These are phyloP conservation scores for Urophycis tenuis DNA, from an alignment of 2,797 vertebrate genomes.

Conservation along the genomic window DNA sequence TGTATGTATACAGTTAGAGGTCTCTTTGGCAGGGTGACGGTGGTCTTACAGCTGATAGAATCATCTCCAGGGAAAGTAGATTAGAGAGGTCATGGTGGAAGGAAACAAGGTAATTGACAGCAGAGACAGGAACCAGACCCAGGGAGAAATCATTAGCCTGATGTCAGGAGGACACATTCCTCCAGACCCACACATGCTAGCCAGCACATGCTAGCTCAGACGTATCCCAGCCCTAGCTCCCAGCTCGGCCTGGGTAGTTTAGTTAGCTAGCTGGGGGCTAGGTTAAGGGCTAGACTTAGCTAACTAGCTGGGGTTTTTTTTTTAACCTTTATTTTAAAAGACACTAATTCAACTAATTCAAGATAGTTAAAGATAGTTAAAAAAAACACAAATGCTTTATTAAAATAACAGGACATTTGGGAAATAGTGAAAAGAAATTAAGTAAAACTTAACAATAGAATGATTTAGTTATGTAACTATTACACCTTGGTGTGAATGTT, in stretches of 20 bases:
- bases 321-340: too few relatives aligned
- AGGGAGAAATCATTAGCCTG: conserved; percentile 74
- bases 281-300: too few relatives aligned
- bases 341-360: too few relatives aligned
- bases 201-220: background rate
- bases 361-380: background rate
- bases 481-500: background rate
- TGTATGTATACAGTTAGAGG: background rate
- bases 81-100: conserved; percentile 86
- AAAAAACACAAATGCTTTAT: too few relatives aligned
- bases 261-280: too few relatives aligned
- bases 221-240: background rate
- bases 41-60: background rate
- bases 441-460: background rate
- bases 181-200: conserved; percentile 32
- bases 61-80: conserved; percentile 81
- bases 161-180: conserved; percentile 21
- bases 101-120: conserved; percentile 83
- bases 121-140: conserved; percentile 88
- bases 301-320: too few relatives aligned
- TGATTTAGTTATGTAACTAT: background rate
- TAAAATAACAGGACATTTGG: too few relatives aligned
- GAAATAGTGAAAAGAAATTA: background rate
- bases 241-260: too few relatives aligned
- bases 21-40: background rate